Evolutionary conservation across 2,113 vertebrate genomes (phyloP), one percentile per base, ranked within the genome.

Genomic region (Polypterus bichir): DNA sequence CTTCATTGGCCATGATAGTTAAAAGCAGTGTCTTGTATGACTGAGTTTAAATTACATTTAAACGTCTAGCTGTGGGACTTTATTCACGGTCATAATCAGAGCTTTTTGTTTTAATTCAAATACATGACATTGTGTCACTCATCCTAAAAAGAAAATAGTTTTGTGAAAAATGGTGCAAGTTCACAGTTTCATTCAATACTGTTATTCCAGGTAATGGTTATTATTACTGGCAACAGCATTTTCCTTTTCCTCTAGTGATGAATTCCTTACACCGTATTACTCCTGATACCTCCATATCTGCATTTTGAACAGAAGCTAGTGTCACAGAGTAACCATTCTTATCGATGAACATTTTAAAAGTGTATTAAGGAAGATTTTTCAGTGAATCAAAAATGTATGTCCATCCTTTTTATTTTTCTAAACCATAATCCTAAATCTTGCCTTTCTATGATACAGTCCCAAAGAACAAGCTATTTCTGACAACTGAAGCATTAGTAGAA

Each of bases 31-130:
- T 72, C 71, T 69, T 59, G 1, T 48, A 64, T 59, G 64, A 63
- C 3, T 61, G 11, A 1, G 47, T 0, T 1, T 3, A 6, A 58
- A 52, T 64, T 60, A 46, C 10, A 47, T 59, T 62, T 4, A 0
- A 10, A 5, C 56, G 46, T 61, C 4, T 48, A 9, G 46, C 49
- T 6, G 0, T 57, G 66, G 44, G 61, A 59, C 54, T 64, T 5
- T 27, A 3, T 4, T 52, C 52, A 47, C 9, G 49, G 66, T 71
- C 56, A 66, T 64, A 7, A 7, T 0, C 56, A 45, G 27, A 27
- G 27, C 27, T 59, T 64, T 75, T 71, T 68, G 44, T 64, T 65
- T n/a, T 27, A 7, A 54, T 11, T 27, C 66, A 65, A 68, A 54
- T 58, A 47, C 49, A 44, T 71, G 49, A 52, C 44, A 67, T 5